Percentiles rank a stretch among this genome's conserved stretches.
Conservation (phyloP, 2,797 vertebrate species). For the Hapalemur alaotrensis region DNA sequence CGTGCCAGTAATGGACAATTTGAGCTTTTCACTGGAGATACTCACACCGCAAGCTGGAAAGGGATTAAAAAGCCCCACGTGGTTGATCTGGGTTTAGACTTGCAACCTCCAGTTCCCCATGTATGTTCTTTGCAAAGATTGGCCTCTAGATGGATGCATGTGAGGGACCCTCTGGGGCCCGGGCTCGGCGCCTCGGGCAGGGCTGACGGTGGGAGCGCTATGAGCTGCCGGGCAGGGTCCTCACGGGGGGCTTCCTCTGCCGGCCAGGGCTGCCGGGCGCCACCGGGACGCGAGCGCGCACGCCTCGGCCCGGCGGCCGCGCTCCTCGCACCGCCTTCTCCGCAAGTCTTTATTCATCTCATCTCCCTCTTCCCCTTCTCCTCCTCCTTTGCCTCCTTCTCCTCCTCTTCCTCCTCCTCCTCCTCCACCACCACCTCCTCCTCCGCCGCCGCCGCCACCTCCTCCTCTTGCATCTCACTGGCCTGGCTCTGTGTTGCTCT, state of each 20-base stretch:
- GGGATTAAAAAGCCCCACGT: conserved; percentile 88
- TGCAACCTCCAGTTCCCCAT: conserved; percentile 85
- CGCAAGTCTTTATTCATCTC: conserved; percentile 79
- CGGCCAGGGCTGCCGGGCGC: conserved; percentile 75
- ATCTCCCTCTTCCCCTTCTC: conserved; percentile 80
- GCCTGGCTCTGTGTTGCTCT: conserved; percentile 78
- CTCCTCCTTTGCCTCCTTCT: conserved; percentile 78
- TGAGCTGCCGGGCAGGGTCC: conserved; percentile 74
- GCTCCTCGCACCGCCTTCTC: conserved; percentile 81
- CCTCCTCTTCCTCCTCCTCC: conserved; percentile 73
- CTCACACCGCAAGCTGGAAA: conserved; percentile 81
- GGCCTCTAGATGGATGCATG: conserved; percentile 85
- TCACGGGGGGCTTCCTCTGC: conserved; percentile 74
- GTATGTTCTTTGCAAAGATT: conserved; percentile 84
- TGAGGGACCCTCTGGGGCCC: conserved; percentile 81
- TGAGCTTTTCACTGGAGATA: conserved; percentile 82
- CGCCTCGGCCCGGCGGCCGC: conserved; percentile 81
- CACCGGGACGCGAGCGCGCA: conserved; percentile 82
- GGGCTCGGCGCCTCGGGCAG: conserved; percentile 76
- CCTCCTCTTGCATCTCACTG: conserved; percentile 80
- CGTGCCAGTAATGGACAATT: conserved; percentile 87
- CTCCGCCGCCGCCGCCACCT: conserved; percentile 66
- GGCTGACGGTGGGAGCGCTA: conserved; percentile 80
- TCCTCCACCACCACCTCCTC: conserved; percentile 52
- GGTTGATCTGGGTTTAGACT: conserved; percentile 87